Evolutionary conservation across 1,140 invertebrate genomes (phyloP).

Genomic region (Psilanteris sp.): DNA sequence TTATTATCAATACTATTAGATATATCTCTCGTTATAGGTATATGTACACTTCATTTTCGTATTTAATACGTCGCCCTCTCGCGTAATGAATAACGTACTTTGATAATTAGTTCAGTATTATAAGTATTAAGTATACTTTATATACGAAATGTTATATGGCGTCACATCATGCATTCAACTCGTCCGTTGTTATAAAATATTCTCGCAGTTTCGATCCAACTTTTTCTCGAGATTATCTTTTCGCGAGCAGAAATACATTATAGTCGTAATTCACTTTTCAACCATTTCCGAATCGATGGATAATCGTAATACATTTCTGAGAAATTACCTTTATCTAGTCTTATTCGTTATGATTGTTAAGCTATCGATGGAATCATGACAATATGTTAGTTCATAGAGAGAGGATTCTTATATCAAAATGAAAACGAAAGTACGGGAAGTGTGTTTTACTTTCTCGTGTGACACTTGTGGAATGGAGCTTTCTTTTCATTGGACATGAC

Average conservation of each 20-base stretch:
- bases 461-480: slow-evolving; percentile 61
- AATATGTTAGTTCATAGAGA: slow-evolving; percentile 40
- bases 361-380: slow-evolving; percentile 49
- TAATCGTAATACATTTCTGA: slow-evolving; percentile 36
- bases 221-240: slow-evolving; percentile 17
- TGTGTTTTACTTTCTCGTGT: slow-evolving; percentile 59
- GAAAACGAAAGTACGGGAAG: slow-evolving; percentile 50
- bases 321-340: slow-evolving; percentile 41
- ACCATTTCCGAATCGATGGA: slow-evolving; percentile 49
- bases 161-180: slow-evolving; percentile 49
- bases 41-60: slow-evolving; percentile 74
- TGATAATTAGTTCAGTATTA: slow-evolving; percentile 66
- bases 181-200: slow-evolving; percentile 51
- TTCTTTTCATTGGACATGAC: slow-evolving; percentile 51
- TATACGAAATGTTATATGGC: slow-evolving; percentile 68
- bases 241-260: slow-evolving; percentile 32
- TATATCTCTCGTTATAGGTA: slow-evolving; percentile 68
- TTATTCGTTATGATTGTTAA: slow-evolving; percentile 43
- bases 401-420: slow-evolving; percentile 47
- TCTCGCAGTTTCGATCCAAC: slow-evolving; percentile 25
- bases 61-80: slow-evolving; percentile 67
- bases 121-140: slow-evolving; percentile 64
- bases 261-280: slow-evolving; percentile 9
- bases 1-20: slow-evolving; percentile 69
- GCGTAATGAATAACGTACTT: slow-evolving; percentile 58